These are phyloP conservation scores for Setophaga petechia DNA, from an alignment of 2,113 vertebrate species.

Conservation along the genomic window DNA sequence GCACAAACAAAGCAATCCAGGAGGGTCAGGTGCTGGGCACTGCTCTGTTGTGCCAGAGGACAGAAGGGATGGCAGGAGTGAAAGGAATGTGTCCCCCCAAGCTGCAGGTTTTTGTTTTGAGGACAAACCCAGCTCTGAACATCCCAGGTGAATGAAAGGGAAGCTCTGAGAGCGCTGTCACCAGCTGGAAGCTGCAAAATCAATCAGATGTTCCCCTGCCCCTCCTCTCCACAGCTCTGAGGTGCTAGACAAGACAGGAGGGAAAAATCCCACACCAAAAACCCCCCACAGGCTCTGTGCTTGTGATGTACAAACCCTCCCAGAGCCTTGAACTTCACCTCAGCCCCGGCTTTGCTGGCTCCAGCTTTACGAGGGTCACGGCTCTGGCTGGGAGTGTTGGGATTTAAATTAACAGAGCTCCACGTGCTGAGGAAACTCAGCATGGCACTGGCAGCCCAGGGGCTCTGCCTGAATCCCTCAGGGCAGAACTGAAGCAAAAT, in stretches of 20 bases:
- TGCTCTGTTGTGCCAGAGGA: not conserved
- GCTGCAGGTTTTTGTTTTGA: not conserved
- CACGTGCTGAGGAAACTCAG: not conserved
- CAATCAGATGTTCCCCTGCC: not conserved
- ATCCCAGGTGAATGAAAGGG: not conserved
- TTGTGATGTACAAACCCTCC: not conserved
- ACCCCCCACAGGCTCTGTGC: not conserved
- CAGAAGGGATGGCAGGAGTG: not conserved
- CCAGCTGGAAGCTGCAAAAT: not conserved
- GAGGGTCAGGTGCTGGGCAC: not conserved
- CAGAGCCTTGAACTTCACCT: not conserved
- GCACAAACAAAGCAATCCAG: not conserved
- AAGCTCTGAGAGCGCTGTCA: accelerated
- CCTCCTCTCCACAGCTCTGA: not conserved
- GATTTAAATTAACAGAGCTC: not conserved
- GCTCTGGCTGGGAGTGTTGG: not conserved
- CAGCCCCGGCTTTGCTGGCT: not conserved
- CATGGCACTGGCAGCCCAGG: not conserved
- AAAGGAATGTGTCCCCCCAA: too few relatives aligned
- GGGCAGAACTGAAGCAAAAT: accelerated
- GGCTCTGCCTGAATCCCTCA: not conserved
- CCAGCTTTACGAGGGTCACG: accelerated
- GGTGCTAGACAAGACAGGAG: conserved; percentile 3
- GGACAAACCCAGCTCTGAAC: not conserved
- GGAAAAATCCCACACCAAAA: not conserved